Conservation (phyloP, 2,888 invertebrate species). For the Andrena minutula region DNA sequence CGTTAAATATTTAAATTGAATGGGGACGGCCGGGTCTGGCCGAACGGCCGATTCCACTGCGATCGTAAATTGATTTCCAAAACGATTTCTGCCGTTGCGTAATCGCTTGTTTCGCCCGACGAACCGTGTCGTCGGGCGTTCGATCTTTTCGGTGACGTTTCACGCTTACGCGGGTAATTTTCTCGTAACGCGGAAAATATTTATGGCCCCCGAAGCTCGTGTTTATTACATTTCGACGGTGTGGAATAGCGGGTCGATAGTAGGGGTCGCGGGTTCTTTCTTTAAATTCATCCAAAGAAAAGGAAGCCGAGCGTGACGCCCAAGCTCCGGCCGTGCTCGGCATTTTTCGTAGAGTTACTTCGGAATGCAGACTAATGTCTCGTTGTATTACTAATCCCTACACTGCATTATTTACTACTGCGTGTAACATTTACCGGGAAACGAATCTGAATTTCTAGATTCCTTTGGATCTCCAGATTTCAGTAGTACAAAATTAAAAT, state of each 20-base stretch:
- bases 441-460: no score
- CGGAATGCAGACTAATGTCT: no score
- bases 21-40: slow-evolving; percentile 25
- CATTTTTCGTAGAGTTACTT: no score
- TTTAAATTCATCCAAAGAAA: not conserved
- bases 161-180: slow-evolving; percentile 15
- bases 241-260: not conserved
- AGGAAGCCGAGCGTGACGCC: no score
- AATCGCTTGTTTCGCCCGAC: slow-evolving; percentile 47
- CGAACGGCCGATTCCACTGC: slow-evolving; percentile 30
- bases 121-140: slow-evolving; percentile 29
- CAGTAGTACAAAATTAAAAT: no score
- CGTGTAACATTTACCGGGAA: no score
- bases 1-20: slow-evolving; percentile 64
- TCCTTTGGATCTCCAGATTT: no score
- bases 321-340: no score
- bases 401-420: no score
- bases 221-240: not conserved
- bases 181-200: slow-evolving; percentile 16
- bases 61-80: slow-evolving; percentile 54
- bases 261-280: not conserved
- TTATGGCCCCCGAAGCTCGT: slow-evolving; percentile 8
- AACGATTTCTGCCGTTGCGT: slow-evolving; percentile 44
- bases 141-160: slow-evolving; percentile 18
- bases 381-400: no score